Evolutionary conservation across 2,888 invertebrate species (phyloP), one percentile per base, ranked within the genome.

Genomic region (Cerastis rubricosa): DNA sequence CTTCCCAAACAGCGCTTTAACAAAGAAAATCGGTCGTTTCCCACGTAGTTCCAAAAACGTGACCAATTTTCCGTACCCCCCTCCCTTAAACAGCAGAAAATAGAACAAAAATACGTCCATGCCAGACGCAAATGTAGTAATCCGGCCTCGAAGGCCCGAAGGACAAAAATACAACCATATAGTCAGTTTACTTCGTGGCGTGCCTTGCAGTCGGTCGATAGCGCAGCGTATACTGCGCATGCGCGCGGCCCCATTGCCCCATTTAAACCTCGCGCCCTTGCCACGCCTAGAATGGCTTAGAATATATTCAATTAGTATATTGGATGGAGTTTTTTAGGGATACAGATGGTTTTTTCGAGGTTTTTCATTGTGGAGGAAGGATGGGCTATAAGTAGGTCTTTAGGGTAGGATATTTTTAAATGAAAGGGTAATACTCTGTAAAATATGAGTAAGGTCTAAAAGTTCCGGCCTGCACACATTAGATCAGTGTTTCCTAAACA

Each of bases 121-220:
- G 74, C 54, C 80, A 80, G 78, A 79, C 76, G 11, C 9, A 19
- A 43, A 43, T 14, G 54, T 45, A 45, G 22, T 7, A 47, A 81
- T 54, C 47, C 12, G 5, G n/a, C 54, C 54, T 35, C 35, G 35
- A 35, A 35, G 25, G 25, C 40, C 65, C 57, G n/a, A n/a, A 61
- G 17, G 25, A 17, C 54, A 45, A 47, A 80, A 51, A 80, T 54
- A 76, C 61, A 54, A 47, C 74, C 64, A 64, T 49, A 78, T 45
- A 61, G 47, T 51, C 63, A 80, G 49, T 49, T 57, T 67, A 43
- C 25, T 43, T 12, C 19, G 67, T 69, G 6, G 40, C 65, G 68
- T 51, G 54, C 9, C 70, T 25, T 84, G 82, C 84, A 84, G 9
- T 49, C 29, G 83, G 81, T 87, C 88, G 74, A 87, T 87, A 82